Evolutionary conservation across 2,888 invertebrate genomes (phyloP).

Genomic region (Stegophylla sp.): DNA sequence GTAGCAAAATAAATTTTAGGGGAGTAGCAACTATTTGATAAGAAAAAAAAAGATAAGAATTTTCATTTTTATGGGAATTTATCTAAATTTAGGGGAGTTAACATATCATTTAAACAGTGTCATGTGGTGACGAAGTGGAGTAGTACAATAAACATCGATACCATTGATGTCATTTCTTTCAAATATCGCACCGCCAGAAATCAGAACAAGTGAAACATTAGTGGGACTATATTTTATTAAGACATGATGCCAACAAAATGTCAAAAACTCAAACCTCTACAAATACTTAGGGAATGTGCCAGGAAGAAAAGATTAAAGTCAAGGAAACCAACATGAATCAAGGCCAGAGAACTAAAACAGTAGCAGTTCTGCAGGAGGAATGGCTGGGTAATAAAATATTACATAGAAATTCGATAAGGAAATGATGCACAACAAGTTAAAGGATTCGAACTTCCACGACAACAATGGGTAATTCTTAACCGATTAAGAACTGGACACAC

Average conservation of each 20-base stretch:
- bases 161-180: constrained; percentile 1
- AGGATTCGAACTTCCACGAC: background rate
- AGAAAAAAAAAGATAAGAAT: too few relatives aligned
- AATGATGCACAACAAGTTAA: background rate
- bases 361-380: background rate
- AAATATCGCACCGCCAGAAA: constrained; percentile 30
- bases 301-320: constrained; percentile 15
- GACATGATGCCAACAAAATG: background rate
- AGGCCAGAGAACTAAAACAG: constrained; percentile 23
- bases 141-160: constrained; percentile 10
- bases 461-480: constrained; percentile 1
- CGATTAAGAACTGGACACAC: constrained; percentile 8
- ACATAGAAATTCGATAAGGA: constrained; percentile 16
- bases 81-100: too few relatives aligned
- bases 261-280: constrained; percentile 9
- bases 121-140: background rate
- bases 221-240: constrained; percentile 25
- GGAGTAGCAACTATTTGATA: too few relatives aligned
- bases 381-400: background rate
- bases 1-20: too few relatives aligned
- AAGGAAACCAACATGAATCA: background rate
- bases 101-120: too few relatives aligned
- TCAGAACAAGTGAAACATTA: constrained; percentile 21
- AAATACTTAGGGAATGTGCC: constrained; percentile 12
- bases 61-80: too few relatives aligned